These are phyloP conservation scores for Kryptopterus vitreolus DNA, from an alignment of 2,797 vertebrate genomes.

Conservation along the genomic window DNA sequence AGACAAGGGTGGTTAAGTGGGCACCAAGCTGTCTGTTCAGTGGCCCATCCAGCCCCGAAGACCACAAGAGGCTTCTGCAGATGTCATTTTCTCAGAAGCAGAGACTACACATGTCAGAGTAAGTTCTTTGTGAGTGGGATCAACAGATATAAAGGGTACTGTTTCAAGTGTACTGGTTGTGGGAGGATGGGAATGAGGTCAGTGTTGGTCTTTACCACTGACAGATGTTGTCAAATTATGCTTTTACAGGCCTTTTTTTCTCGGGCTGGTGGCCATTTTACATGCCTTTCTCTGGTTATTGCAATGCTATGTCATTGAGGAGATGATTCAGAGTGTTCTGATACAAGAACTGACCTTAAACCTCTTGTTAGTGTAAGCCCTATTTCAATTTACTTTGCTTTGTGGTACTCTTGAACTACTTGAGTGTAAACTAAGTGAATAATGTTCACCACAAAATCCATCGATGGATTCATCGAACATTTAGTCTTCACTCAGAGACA, in stretches of 20 bases:
- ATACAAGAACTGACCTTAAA: neutral
- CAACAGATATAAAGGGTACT: slow-evolving; percentile 2
- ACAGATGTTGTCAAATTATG: slow-evolving; percentile 38
- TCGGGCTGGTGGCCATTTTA: neutral
- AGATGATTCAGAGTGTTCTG: neutral
- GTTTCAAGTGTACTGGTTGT: slow-evolving; percentile 21
- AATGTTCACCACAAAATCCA: too few relatives aligned
- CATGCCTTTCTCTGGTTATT: neutral
- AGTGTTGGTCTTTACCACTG: slow-evolving; percentile 32
- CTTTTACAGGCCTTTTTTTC: neutral
- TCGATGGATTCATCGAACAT: too few relatives aligned
- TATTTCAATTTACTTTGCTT: too few relatives aligned
- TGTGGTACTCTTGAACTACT: too few relatives aligned
- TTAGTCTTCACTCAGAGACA: too few relatives aligned
- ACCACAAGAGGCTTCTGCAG: slow-evolving; percentile 41
- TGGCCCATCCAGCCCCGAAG: slow-evolving; percentile 43
- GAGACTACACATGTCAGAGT: slow-evolving; percentile 19
- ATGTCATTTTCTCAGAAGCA: slow-evolving; percentile 40
- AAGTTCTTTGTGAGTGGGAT: neutral
- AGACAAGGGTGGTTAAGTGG: slow-evolving; percentile 28
- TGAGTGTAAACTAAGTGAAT: too few relatives aligned
- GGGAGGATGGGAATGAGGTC: slow-evolving; percentile 9
- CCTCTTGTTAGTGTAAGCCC: neutral
- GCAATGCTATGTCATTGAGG: neutral
- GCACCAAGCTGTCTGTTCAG: slow-evolving; percentile 48